Base-by-base conservation (phyloP, 2,888 invertebrate species). In the Phania funesta region DNA sequence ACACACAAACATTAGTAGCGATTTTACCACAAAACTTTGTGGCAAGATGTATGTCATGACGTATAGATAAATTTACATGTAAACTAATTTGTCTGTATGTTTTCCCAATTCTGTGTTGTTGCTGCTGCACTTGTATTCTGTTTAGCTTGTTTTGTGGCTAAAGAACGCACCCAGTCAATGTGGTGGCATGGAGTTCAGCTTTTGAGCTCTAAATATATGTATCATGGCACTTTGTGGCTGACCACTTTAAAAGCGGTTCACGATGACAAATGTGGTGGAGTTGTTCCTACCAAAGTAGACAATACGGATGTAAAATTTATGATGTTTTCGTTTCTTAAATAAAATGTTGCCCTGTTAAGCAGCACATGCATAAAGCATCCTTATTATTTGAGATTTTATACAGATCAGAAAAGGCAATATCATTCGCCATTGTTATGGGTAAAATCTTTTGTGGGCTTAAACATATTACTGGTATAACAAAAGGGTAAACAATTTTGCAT, bases 151-250 rank as follows among this genome's bases (percentile, higher is more conserved):
- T 20, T 65, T 74, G 64, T 13, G 65, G 74, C 35, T 48, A 20
- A 26, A 56, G 11, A 52, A 48, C 35, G 54, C 35, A 56, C n/a
- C 24, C 54, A 46, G 29, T 44, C 32, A 44, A 18, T 44, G 2
- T 38, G 44, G 46, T 54, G 20, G n/a, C 7, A 64, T 50, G 5
- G 8, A 32, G 26, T 35, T 58, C n/a, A 35, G 50, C 67, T 67
- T 60, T 52, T 67, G 24, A 64, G 41, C 29, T 52, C 44, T 52
- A 52, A 60, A 75, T 70, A 50, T n/a, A n/a, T n/a, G n/a, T 75
- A 62, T 75, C 62, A 75, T 64, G n/a, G 58, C 8, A 41, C 46
- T 56, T 80, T 75, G 58, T 38, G 64, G 64, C 44, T 75, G 75
- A 80, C 75, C 75, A 60, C 58, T 60, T 44, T 52, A 16, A 54